phyloP scores from a whole-genome alignment of 2,888 invertebrate species.

The Sisyra terminalis region DNA sequence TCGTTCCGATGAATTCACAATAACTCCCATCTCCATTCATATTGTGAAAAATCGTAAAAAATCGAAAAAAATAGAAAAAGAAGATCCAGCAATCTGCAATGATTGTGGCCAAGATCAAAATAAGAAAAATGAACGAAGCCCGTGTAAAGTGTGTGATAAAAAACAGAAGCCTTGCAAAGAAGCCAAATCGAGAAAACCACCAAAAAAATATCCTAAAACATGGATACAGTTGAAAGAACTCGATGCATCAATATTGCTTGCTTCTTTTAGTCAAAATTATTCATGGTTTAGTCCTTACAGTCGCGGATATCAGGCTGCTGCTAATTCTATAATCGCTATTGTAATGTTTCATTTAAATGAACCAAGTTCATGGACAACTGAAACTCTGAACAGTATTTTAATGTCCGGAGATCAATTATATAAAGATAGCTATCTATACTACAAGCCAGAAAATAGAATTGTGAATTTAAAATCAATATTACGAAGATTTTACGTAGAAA shows the following conservation, averaged over 20 bases:
- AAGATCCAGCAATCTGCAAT: background rate
- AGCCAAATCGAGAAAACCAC: slow-evolving; percentile 10
- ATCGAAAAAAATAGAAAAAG: background rate
- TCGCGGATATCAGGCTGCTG: slow-evolving; percentile 30
- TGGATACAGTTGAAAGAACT: slow-evolving; percentile 23
- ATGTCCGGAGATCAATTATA: slow-evolving; percentile 40
- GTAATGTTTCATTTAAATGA: slow-evolving; percentile 36
- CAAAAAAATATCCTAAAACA: slow-evolving; percentile 7
- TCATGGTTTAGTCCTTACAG: slow-evolving; percentile 27
- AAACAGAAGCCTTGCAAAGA: background rate
- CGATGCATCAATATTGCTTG: slow-evolving; percentile 28
- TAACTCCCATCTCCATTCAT: slow-evolving; percentile 23
- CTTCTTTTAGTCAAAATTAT: slow-evolving; percentile 23
- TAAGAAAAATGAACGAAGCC: slow-evolving; percentile 4
- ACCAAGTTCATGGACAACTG: slow-evolving; percentile 34
- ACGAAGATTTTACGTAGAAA: slow-evolving; percentile 36
- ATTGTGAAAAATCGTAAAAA: slow-evolving; percentile 13
- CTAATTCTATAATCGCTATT: slow-evolving; percentile 33
- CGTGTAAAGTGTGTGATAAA: background rate
- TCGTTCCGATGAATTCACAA: slow-evolving; percentile 26
- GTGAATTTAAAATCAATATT: slow-evolving; percentile 24
- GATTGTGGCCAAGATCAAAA: background rate
- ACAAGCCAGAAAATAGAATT: slow-evolving; percentile 27
- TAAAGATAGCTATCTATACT: slow-evolving; percentile 40
- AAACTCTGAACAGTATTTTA: slow-evolving; percentile 35